phyloP scores from a whole-genome alignment of 1,140 invertebrate genomes.

The Drosophila ercepeae region DNA sequence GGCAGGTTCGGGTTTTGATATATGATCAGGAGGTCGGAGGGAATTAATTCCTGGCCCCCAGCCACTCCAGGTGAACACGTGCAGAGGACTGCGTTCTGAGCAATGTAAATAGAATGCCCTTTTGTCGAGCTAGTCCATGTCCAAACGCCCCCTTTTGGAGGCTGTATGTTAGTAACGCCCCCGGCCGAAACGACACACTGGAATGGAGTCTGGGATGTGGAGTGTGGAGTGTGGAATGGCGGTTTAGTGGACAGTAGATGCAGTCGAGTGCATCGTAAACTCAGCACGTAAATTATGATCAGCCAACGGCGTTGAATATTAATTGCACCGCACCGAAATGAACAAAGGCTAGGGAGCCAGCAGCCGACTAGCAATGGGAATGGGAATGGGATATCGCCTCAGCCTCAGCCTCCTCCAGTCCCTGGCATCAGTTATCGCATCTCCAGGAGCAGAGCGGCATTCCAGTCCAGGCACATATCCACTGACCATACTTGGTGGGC shows the following conservation, averaged over 20 bases:
- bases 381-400: not conserved
- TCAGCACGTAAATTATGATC: constrained; percentile 84
- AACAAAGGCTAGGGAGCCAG: constrained; percentile 64
- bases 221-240: constrained; percentile 11
- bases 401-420: constrained; percentile 1
- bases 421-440: not conserved
- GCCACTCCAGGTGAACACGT: constrained; percentile 28
- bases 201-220: not conserved
- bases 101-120: constrained; percentile 71
- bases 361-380: constrained; percentile 29
- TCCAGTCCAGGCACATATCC: constrained; percentile 50
- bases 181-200: constrained; percentile 15
- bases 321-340: constrained; percentile 82
- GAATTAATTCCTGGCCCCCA: constrained; percentile 50
- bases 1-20: constrained; percentile 25
- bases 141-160: constrained; percentile 68
- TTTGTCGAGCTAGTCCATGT: constrained; percentile 60
- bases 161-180: constrained; percentile 56
- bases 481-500: constrained; percentile 71
- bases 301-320: constrained; percentile 84
- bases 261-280: constrained; percentile 72
- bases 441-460: constrained; percentile 37
- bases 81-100: constrained; percentile 19
- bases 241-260: constrained; percentile 15
- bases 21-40: constrained; percentile 31